Percentiles rank a stretch among this genome's conserved stretches.
Evolutionary conservation across 2,797 vertebrate species (phyloP).

Genomic region (Enteromius anoplus): DNA sequence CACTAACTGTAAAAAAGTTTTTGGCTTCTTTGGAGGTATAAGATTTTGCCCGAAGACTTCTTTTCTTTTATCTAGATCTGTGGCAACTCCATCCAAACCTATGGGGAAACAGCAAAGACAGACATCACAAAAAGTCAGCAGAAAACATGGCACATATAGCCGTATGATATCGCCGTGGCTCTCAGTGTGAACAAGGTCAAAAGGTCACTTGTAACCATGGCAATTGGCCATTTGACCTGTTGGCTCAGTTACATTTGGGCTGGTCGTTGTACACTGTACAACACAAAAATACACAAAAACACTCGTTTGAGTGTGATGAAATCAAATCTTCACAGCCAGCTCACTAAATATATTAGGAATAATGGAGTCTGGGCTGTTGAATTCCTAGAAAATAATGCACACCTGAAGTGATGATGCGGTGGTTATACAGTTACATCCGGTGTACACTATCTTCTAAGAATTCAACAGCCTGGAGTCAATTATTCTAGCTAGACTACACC

Average conservation of each 20-base stretch:
- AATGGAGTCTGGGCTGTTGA: no score
- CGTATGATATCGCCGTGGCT: background rate
- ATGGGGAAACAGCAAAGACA: conserved; percentile 56
- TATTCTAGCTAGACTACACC: no score
- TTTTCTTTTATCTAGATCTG: conserved; percentile 95
- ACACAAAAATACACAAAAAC: no score
- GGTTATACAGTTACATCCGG: no score
- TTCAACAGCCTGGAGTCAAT: no score
- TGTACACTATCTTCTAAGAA: no score
- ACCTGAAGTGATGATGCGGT: no score
- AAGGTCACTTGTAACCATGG: conserved; percentile 1
- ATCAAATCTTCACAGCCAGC: background rate
- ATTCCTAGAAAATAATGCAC: no score
- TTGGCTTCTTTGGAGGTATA: conserved; percentile 99
- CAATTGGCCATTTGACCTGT: background rate
- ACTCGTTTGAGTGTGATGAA: background rate
- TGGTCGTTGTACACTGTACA: background rate
- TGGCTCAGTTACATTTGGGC: background rate
- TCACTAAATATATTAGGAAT: background rate
- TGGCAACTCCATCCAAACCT: conserved; percentile 87
- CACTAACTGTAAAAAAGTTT: conserved; percentile 98
- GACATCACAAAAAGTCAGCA: background rate
- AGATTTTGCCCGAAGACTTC: conserved; percentile 94
- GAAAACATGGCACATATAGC: background rate
- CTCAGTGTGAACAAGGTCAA: background rate